phyloP scores from a whole-genome alignment of 1,140 invertebrate species.

The Ostrea edulis region DNA sequence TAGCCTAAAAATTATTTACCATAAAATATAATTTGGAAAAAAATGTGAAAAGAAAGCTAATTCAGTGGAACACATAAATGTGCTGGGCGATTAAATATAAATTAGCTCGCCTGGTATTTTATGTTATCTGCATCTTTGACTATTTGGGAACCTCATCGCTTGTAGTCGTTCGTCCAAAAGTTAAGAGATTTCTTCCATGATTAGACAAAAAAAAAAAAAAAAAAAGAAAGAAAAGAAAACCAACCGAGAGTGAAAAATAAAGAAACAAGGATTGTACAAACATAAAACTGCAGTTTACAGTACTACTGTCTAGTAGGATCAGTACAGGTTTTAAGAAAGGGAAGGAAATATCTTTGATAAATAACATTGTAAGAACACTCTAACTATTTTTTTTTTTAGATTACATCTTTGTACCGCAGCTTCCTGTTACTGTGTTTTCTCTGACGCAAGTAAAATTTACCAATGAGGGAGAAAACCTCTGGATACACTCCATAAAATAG shows the following conservation, averaged over 20 bases:
- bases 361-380: too few species aligned
- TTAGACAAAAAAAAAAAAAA: not conserved
- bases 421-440: not conserved
- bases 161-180: not conserved
- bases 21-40: conserved; percentile 42
- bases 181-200: not conserved
- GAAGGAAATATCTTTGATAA: too few species aligned
- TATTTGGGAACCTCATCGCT: not conserved
- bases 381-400: too few species aligned
- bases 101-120: conserved; percentile 28
- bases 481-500: conserved; percentile 39
- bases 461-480: conserved; percentile 33
- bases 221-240: not conserved
- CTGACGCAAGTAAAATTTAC: conserved; percentile 12
- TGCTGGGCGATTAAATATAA: conserved; percentile 43
- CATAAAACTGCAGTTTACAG: too few species aligned
- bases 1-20: conserved; percentile 5
- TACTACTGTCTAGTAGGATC: too few species aligned
- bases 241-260: not conserved
- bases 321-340: too few species aligned
- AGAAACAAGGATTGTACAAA: too few species aligned
- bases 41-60: conserved; percentile 40
- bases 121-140: not conserved
- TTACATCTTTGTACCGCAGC: not conserved
- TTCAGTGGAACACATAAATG: conserved; percentile 40